phyloP scores from a whole-genome alignment of 1,140 invertebrate species.

The Drosophila jambulina region DNA sequence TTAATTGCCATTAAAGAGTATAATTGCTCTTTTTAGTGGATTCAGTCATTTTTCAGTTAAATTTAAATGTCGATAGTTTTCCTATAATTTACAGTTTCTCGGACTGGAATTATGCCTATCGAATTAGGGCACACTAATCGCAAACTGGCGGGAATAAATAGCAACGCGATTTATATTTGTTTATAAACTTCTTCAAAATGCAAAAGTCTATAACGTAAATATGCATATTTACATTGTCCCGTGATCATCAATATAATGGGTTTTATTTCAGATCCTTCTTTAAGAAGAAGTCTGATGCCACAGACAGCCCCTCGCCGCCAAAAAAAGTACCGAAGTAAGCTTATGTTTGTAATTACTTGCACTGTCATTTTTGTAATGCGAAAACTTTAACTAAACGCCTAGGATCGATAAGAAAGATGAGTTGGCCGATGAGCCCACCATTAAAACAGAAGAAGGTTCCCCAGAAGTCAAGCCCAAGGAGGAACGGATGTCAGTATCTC shows the following conservation, averaged over 20 bases:
- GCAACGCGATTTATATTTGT: constrained; percentile 14
- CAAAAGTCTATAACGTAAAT: constrained; percentile 76
- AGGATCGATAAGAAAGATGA: constrained; percentile 27
- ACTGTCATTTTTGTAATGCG: neutral
- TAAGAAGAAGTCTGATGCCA: constrained; percentile 52
- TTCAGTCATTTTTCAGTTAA: neutral
- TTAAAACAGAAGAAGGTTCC: constrained; percentile 28
- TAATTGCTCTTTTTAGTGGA: neutral
- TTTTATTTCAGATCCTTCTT: constrained; percentile 57
- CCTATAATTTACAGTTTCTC: neutral
- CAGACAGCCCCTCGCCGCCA: constrained; percentile 18
- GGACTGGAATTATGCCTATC: neutral
- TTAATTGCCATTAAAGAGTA: neutral
- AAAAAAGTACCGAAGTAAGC: constrained; percentile 47
- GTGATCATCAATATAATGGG: neutral
- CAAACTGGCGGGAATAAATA: constrained; percentile 57
- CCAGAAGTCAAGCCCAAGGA: constrained; percentile 16
- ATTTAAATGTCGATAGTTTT: constrained; percentile 1
- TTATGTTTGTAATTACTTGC: neutral
- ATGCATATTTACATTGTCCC: neutral
- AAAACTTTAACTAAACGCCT: neutral
- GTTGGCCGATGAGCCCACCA: neutral
- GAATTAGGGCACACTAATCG: neutral
- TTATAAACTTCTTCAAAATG: constrained; percentile 35
- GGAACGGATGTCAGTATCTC: constrained; percentile 20